Conservation (phyloP, 2,888 invertebrate species). For the Netelia melanura region DNA sequence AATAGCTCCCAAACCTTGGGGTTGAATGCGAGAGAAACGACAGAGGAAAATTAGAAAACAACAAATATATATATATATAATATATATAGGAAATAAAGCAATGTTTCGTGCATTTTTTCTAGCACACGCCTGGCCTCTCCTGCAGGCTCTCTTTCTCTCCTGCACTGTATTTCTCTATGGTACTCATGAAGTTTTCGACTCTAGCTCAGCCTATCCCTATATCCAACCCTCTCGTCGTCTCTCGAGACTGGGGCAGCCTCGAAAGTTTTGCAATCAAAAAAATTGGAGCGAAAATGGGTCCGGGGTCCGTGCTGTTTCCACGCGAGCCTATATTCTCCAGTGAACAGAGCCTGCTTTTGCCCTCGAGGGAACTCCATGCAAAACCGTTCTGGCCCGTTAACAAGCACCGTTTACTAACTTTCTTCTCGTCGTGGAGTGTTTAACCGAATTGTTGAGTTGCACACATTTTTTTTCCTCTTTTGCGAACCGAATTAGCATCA, state of each 20-base stretch:
- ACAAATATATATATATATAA: neutral
- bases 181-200: constrained; percentile 63
- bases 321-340: constrained; percentile 23
- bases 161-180: constrained; percentile 47
- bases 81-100: neutral
- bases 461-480: constrained; percentile 5
- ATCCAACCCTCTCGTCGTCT: constrained; percentile 3
- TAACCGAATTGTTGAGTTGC: constrained; percentile 59
- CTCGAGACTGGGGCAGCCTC: constrained; percentile 1
- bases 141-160: neutral
- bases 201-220: neutral
- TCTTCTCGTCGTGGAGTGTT: constrained; percentile 63
- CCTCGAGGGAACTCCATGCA: constrained; percentile 56
- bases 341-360: constrained; percentile 4
- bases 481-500: constrained; percentile 9
- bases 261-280: constrained; percentile 60
- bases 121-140: neutral
- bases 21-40: neutral
- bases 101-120: neutral
- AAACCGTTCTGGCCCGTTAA: constrained; percentile 64
- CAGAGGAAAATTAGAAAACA: neutral
- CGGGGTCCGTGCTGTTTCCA: constrained; percentile 48
- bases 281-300: constrained; percentile 64
- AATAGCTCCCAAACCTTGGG: neutral
- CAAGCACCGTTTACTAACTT: constrained; percentile 67